phyloP scores from a whole-genome alignment of 2,113 vertebrate genomes.

The Galemys pyrenaicus region DNA sequence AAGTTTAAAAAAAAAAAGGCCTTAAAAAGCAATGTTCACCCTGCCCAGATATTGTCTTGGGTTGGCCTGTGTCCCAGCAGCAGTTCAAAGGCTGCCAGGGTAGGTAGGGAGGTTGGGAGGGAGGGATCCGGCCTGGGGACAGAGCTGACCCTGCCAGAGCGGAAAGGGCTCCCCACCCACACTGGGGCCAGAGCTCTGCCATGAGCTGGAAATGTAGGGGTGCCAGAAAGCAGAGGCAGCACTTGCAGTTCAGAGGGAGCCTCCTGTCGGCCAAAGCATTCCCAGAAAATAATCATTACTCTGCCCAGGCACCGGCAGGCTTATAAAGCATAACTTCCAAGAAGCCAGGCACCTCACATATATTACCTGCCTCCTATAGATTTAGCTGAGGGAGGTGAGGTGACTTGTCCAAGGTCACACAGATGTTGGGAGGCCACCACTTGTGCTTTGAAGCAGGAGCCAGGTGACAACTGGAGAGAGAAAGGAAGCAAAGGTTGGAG shows the following conservation, averaged over 20 bases:
- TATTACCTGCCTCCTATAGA: neutral
- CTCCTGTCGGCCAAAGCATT: neutral
- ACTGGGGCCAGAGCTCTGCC: neutral
- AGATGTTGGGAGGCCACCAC: neutral
- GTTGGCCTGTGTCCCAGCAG: conserved; percentile 13
- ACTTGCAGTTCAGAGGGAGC: neutral
- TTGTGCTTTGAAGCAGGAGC: neutral
- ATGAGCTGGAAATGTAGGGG: neutral
- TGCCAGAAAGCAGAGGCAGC: neutral
- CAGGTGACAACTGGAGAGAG: neutral
- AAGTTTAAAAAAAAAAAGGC: neutral
- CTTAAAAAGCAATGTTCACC: conserved; percentile 38
- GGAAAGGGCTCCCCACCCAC: neutral
- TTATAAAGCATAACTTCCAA: neutral
- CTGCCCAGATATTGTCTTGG: conserved; percentile 33
- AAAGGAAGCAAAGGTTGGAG: neutral
- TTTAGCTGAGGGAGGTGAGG: neutral
- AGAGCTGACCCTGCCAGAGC: conserved; percentile 15
- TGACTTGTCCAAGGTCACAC: conserved; percentile 57
- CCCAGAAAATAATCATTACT: neutral
- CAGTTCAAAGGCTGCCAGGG: conserved; percentile 49
- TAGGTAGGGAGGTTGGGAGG: neutral
- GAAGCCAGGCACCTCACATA: neutral
- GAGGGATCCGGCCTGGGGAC: neutral
- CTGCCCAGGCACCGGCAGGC: neutral